Conservation (phyloP, 1,140 invertebrate species). For the Campoletis sonorensis region DNA sequence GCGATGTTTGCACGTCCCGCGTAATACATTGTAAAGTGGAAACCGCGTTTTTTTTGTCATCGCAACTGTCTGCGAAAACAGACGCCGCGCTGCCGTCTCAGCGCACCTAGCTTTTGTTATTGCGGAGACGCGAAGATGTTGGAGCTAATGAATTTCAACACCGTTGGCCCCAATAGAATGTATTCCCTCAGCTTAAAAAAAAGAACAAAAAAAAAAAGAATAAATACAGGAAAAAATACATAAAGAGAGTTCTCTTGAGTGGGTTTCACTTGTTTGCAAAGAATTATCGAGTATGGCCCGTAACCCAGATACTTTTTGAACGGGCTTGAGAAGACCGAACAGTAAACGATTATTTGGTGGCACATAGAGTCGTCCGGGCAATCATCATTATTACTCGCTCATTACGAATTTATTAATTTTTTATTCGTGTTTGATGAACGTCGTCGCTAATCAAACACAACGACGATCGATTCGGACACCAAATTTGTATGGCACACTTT, state of each 20-base stretch:
- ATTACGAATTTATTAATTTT: conserved; percentile 27
- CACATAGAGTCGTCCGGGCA: not conserved
- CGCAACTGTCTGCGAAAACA: conserved; percentile 6
- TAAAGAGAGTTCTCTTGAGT: not conserved
- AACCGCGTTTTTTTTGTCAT: not conserved
- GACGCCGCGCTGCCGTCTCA: not conserved
- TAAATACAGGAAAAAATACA: not conserved
- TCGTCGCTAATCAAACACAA: conserved; percentile 8
- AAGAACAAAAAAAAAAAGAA: not conserved
- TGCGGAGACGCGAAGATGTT: not conserved
- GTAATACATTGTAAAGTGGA: not conserved
- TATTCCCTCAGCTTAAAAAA: not conserved
- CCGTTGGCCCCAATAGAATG: not conserved
- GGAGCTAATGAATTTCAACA: not conserved
- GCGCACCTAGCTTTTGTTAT: not conserved
- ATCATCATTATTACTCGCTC: conserved; percentile 24
- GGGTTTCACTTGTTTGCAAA: conserved; percentile 24
- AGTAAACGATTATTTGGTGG: conserved; percentile 2
- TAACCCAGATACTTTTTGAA: conserved; percentile 18
- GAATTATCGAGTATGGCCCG: not conserved
- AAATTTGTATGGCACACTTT: not conserved
- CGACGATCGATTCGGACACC: conserved; percentile 6
- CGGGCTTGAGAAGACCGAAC: not conserved
- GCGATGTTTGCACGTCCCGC: not conserved
- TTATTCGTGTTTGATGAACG: conserved; percentile 15